Conservation (phyloP, 2,113 vertebrate genomes). For the Tinamus guttatus region DNA sequence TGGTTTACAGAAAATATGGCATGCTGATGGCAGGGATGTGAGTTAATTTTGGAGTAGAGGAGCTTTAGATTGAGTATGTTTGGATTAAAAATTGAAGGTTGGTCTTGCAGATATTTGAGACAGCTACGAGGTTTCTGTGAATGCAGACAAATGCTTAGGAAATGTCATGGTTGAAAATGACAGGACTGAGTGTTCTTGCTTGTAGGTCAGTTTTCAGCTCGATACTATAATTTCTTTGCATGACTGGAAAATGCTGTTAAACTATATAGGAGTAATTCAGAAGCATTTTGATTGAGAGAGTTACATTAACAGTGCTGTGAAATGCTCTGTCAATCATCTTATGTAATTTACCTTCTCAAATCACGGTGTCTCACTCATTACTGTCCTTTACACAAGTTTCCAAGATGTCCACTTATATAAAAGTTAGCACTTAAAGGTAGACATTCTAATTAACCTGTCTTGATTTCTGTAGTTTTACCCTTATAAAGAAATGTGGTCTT, state of each 20-base stretch:
- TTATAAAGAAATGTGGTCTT: background rate
- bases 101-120: background rate
- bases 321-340: background rate
- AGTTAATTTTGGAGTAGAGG: background rate
- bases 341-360: background rate
- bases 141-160: background rate
- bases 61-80: background rate
- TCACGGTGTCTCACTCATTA: background rate
- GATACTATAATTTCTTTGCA: background rate
- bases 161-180: background rate
- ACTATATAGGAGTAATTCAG: background rate
- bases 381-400: background rate
- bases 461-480: background rate
- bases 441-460: background rate
- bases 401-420: background rate
- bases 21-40: background rate
- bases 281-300: background rate
- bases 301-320: background rate
- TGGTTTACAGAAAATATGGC: background rate
- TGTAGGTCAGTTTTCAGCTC: background rate
- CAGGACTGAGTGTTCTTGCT: background rate
- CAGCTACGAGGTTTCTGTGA: background rate
- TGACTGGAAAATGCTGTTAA: background rate
- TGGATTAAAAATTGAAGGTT: background rate
- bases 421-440: background rate